Evolutionary conservation across 2,888 invertebrate species (phyloP).

Genomic region (Himalopsyche kuldschensis): DNA sequence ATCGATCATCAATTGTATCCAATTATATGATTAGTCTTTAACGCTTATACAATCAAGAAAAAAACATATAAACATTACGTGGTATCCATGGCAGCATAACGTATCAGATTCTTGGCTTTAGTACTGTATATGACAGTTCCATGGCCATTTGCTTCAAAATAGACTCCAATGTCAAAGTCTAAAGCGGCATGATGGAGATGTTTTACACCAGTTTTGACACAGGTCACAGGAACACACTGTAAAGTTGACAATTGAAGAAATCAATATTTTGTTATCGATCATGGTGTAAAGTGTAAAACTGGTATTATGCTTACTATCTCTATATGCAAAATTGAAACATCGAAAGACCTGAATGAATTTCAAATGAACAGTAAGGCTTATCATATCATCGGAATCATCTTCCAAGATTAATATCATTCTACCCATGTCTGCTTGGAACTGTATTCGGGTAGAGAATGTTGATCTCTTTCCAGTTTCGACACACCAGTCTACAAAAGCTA

Average conservation of each 20-base stretch:
- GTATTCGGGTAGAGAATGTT: neutral
- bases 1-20: too few relatives aligned
- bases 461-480: neutral
- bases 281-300: too few relatives aligned
- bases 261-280: too few relatives aligned
- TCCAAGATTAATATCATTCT: too few relatives aligned
- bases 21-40: too few relatives aligned
- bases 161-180: slow-evolving; percentile 92
- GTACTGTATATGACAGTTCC: slow-evolving; percentile 89
- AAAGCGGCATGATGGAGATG: slow-evolving; percentile 90
- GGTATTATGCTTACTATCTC: too few relatives aligned
- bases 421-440: neutral
- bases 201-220: slow-evolving; percentile 95
- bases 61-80: slow-evolving; percentile 44
- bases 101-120: slow-evolving; percentile 63
- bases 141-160: slow-evolving; percentile 99
- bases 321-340: too few relatives aligned
- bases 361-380: too few relatives aligned
- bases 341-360: too few relatives aligned
- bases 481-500: too few relatives aligned
- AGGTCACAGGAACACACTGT: slow-evolving; percentile 87
- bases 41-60: too few relatives aligned
- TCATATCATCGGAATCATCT: too few relatives aligned
- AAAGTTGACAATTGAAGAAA: slow-evolving; percentile 42
- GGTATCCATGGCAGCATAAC: slow-evolving; percentile 47